A percentile compares a stretch with the other conserved stretches of the same genome.
These are phyloP conservation scores for Scaptomyza tumidula DNA, from an alignment of 2,888 invertebrate genomes.

Conservation along the genomic window DNA sequence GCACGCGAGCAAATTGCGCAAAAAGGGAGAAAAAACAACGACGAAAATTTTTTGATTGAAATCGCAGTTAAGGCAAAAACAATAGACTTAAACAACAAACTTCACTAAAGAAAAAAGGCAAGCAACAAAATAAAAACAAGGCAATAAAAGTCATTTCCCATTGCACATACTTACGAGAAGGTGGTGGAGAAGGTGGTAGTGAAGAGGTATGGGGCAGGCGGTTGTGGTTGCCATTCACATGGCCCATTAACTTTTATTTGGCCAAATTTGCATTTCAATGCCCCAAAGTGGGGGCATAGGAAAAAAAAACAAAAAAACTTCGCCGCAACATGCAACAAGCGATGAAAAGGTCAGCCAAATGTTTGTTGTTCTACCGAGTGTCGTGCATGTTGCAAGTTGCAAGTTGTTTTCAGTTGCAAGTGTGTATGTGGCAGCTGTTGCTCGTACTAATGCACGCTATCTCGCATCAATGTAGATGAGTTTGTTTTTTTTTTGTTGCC, in stretches of 20 bases:
- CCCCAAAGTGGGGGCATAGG: constrained; percentile 65
- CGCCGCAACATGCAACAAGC: constrained; percentile 57
- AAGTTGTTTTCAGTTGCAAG: constrained; percentile 48
- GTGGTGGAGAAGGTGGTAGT: not conserved
- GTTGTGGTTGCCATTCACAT: constrained; percentile 75
- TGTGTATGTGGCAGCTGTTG: constrained; percentile 50
- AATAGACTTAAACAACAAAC: constrained; percentile 67
- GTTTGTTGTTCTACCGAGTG: constrained; percentile 73
- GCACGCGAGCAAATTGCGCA: constrained; percentile 46
- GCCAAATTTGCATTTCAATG: constrained; percentile 80
- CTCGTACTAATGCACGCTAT: constrained; percentile 38
- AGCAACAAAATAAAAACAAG: constrained; percentile 19
- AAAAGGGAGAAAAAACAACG: constrained; percentile 5
- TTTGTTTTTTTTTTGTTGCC: constrained; percentile 24
- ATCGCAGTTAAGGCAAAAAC: constrained; percentile 45
- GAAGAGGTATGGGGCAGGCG: not conserved
- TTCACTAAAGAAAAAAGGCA: constrained; percentile 25
- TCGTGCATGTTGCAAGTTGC: constrained; percentile 72
- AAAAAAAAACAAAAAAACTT: constrained; percentile 37
- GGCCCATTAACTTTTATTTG: constrained; percentile 80
- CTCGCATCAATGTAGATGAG: constrained; percentile 70
- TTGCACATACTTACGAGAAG: constrained; percentile 43
- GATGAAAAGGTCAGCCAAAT: constrained; percentile 78
- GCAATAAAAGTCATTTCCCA: constrained; percentile 73
- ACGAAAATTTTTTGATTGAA: constrained; percentile 42